Base-by-base conservation (phyloP, 64 coral and sea anemone species). In the Stylophora pistillata region DNA sequence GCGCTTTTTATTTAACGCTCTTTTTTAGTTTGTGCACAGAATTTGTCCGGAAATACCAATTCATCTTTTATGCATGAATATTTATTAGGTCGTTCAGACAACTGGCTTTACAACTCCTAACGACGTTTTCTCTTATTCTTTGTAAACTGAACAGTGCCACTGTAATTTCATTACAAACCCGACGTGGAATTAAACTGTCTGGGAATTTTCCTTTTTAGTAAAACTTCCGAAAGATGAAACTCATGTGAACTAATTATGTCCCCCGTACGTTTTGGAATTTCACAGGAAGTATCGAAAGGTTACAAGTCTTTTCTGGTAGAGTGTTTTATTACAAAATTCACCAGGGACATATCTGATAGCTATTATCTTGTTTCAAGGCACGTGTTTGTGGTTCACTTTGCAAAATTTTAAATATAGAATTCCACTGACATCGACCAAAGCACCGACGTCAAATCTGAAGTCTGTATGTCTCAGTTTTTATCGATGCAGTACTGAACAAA, bases 271-370 rank as follows among this genome's bases (percentile, higher is more conserved):
- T 11, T n/a, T 25, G 64, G 64, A 68, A 68, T 68, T 68, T 25
- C 12, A 68, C 64, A 68, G 64, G 64, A 68, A 68, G 64, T 68
- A 26, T 68, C 12, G 64, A 68, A 68, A 68, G 64, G 64, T 68
- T 65, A 65, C 62, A 65, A 65, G 62, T 5, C 62, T 65, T 65
- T 65, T 68, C 64, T 21, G 21, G 64, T 25, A 68, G 21, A 47
- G 37, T 47, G n/a, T 68, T 10, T n/a, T 21, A 68, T 68, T 11
- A 26, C n/a, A 27, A 28, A 11, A 68, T 68, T 26, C 3, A 68
- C 64, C n/a, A 68, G 23, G 10, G 23, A 68, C 26, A n/a, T 25
- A 26, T 68, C 64, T 25, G 64, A 68, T 68, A 10, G 9, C 25
- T 21, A 10, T 60, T 68, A 68, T 68, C 64, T 23, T 68, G 25